Base-by-base conservation (phyloP, 1,140 invertebrate species). In the Trachelipus rathkii region DNA sequence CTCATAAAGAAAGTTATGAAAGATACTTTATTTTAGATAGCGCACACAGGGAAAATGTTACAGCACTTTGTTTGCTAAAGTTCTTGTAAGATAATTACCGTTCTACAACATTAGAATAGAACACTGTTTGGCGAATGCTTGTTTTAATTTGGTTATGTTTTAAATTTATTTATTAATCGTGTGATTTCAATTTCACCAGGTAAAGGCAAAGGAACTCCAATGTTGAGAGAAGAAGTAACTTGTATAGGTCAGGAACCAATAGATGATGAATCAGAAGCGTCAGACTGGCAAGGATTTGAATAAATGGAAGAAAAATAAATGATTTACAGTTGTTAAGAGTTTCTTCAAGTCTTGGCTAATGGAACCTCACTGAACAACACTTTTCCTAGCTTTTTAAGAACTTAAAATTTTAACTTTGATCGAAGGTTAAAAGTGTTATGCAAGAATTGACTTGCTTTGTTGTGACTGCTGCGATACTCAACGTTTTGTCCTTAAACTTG, bases 261-360 rank as follows among this genome's bases (percentile, higher is more conserved):
- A 8, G 73, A 23, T 13, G 50, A 60, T 43, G 73, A 75, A 33
- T 75, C 73, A 0, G 73, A 75, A 75, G 73, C 45, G 11, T 75
- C 73, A n/a, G 73, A 75, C 60, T 75, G 73, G 73, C 73, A 67
- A 44, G 73, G 73, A 10, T 75, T 75, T 44, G 73, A 75, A 6
- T 33, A 33, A 33, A 33, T 33, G 1, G 1, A 1, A 6, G 33
- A 3, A 33, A 33, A 33, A 33, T 33, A 33, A 33, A 33, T 33
- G 2, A 3, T 33, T 3, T 33, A 33, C n/a, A 33, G 33, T 33
- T 33, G 33, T 33, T 6, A 33, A 6, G 33, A 33, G 33, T 33
- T 33, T 33, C 33, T 3, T 33, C 33, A 6, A 33, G 33, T 6
- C 6, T 3, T 6, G 1, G 6, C 33, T 33, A 3, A 6, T 33